Evolutionary conservation across 2,888 invertebrate genomes (phyloP), one percentile per base, ranked within the genome.

Genomic region (Nysson spinosus): DNA sequence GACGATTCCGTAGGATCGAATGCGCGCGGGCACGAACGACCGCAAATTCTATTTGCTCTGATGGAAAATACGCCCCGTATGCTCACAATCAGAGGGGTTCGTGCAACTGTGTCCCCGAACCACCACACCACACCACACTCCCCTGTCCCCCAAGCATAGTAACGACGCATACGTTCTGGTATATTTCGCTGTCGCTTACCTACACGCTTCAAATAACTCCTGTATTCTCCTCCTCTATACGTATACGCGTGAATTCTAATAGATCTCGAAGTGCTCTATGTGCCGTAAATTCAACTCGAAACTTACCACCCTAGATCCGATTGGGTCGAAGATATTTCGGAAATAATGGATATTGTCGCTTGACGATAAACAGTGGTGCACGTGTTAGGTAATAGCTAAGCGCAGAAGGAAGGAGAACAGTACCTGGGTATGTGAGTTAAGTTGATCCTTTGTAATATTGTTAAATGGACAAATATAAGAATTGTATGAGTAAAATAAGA

Each of bases 21-120:
- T 40, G 32, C 43, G 12, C 26, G 46, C 28, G 35, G 14, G n/a
- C 16, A 16, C 32, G 57, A 54, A 60, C 72, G 57, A 80, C 83
- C 83, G 69, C 83, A 83, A 82, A 83, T 83, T 83, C 82, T 83
- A 83, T 83, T 83, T 83, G 79, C 78, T 67, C 66, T n/a, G 71
- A 78, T 74, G 79, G 78, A 77, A 80, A 83, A 81, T 73, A 72
- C 73, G 66, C 52, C 75, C 66, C 82, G 77, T 78, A 72, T 76
- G 77, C 70, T n/a, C 74, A 50, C 58, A n/a, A n/a, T n/a, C n/a
- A n/a, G 63, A 67, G 69, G 64, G 79, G 64, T 61, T 61, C 55
- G 50, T 52, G 71, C 74, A 57, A 69, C 64, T 54, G 67, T 34
- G 56, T 32, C 55, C 43, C 28, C 52, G 34, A 19, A 26, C 62